Evolutionary conservation across 2,888 invertebrate genomes (phyloP), one percentile per base, ranked within the genome.

Genomic region (Ectemnius lituratus): DNA sequence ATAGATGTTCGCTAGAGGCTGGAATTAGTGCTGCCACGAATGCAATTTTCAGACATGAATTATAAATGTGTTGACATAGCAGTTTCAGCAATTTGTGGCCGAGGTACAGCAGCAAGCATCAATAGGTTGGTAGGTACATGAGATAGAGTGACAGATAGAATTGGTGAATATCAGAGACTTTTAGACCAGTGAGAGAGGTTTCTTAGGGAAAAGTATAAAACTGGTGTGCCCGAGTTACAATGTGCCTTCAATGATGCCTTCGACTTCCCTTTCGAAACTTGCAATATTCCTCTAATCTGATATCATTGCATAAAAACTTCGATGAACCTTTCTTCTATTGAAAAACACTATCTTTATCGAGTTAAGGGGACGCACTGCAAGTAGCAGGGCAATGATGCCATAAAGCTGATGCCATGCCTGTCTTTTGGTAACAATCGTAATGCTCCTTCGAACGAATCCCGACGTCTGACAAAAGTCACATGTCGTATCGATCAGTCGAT

Each of bases 61-160:
- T 81, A 79, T 75, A 84, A 84, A 86, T 75, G 85, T 87, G 84
- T 89, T 86, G 84, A 88, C 88, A 87, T 87, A 89, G 87, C 88
- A 88, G 85, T 88, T 87, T 88, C 87, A 89, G 90, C 89, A 84
- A 86, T 87, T 86, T 83, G 86, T 89, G 87, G 89, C 89, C 88
- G 90, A 90, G 87, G 86, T 89, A 90, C 87, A 90, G 89, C 89
- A 89, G 89, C 89, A 90, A 90, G 90, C 90, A 90, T 88, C 87
- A 85, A 90, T 85, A 89, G 88, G 85, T 90, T 88, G 84, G 81
- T 86, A 87, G 85, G 85, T 86, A 84, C 66, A 70, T 84, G 82
- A 88, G 87, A 87, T 52, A 87, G 85, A 85, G 83, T 83, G 72
- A 83, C 76, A 88, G 87, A 87, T 64, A 88, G 84, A 86, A 75